Conservation (phyloP, 2,888 invertebrate genomes). For the Drosophila anomalata region DNA sequence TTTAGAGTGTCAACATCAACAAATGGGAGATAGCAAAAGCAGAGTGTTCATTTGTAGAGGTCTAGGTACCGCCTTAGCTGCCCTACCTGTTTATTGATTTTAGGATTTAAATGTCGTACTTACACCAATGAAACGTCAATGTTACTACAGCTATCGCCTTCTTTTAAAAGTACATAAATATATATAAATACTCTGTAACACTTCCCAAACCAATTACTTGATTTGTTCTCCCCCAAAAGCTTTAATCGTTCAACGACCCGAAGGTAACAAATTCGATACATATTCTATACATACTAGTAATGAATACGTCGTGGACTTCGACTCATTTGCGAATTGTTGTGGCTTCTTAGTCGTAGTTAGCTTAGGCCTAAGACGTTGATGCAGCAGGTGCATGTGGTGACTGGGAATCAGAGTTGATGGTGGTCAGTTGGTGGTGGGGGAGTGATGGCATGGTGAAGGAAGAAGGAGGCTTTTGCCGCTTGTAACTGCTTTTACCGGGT, state of each 20-base stretch:
- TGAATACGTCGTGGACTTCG: slow-evolving; percentile 26
- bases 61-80: slow-evolving; percentile 6
- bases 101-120: slow-evolving; percentile 43
- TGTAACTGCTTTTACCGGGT: slow-evolving; percentile 49
- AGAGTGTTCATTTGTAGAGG: slow-evolving; percentile 26
- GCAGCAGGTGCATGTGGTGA: slow-evolving; percentile 5
- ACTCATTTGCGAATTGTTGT: slow-evolving; percentile 71
- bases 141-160: slow-evolving; percentile 53
- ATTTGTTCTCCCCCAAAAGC: slow-evolving; percentile 63
- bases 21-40: slow-evolving; percentile 1
- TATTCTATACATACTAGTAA: slow-evolving; percentile 36
- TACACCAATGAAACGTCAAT: slow-evolving; percentile 45
- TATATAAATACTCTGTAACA: neutral
- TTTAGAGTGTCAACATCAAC: slow-evolving; percentile 35
- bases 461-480: slow-evolving; percentile 24
- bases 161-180: slow-evolving; percentile 27
- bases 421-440: slow-evolving; percentile 31
- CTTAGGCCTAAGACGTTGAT: slow-evolving; percentile 57
- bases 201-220: slow-evolving; percentile 5
- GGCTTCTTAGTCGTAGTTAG: slow-evolving; percentile 75
- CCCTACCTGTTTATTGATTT: slow-evolving; percentile 38
- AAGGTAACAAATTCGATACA: slow-evolving; percentile 58
- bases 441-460: slow-evolving; percentile 4
- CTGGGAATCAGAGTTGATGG: neutral
- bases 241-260: slow-evolving; percentile 81